Base-by-base conservation (phyloP, 2,888 invertebrate genomes). In the Phortica okadai region DNA sequence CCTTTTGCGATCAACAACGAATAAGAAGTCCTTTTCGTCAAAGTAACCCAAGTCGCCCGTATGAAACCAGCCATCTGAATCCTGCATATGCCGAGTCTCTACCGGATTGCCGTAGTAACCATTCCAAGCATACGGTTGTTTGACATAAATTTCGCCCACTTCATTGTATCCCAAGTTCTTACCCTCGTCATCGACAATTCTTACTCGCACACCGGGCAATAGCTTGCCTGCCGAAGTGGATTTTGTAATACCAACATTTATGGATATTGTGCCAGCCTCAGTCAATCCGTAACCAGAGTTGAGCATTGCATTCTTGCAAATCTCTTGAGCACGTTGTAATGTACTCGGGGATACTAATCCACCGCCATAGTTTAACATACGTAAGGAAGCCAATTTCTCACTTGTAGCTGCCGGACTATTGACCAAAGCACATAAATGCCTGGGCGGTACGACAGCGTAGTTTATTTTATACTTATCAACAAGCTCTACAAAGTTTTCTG, bases 21-120 rank as follows among this genome's bases (percentile, higher is more conserved):
- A 88, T 2, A 91, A 78, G 78, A 81, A 83, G 7, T 90, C 90
- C 21, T 89, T 84, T 0, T 88, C 83, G 76, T 91, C 90, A 69
- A 91, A 88, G 75, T 88, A 86, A 2, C 91, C 91, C 69, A 91
- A 41, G 75, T 91, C 91, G 3, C 91, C 91, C 0, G 90, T 88
- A 10, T 88, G 88, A 54, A 90, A 82, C 90, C 89, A 91, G 33
- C 86, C 87, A 50, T 91, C 85, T 1, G 76, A 76, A 75, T 89
- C 89, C 42, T 87, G 83, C 70, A 84, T 84, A 4, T 80, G 79
- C 2, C 76, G 77, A 0, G 90, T 89, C 21, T 85, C 89, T 16
- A 80, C 82, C 0, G 83, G 82, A 79, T 90, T 88, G 2, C 81
- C 81, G 50, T 87, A 88, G 58, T 91, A 91, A 0, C 91, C 91